Base-by-base conservation (phyloP, 1,140 invertebrate species). In the Ctenoplectra terminalis region DNA sequence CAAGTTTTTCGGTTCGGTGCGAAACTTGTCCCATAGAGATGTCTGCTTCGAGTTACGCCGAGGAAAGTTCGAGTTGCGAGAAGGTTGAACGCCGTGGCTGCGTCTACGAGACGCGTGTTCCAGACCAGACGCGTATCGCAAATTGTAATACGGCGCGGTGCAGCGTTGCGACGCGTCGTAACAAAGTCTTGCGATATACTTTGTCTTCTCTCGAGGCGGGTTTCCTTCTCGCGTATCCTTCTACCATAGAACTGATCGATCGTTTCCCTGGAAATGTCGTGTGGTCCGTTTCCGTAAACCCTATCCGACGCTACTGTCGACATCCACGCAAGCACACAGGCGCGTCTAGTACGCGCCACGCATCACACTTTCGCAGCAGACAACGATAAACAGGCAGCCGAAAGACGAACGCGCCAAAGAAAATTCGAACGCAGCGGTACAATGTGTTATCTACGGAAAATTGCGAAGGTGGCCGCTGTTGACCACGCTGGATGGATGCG, bases 321-420 rank as follows among this genome's bases (percentile, higher is more conserved):
- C 37, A 23, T 37, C 8, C 31, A 46, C 9, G 1, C 46, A 48
- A 1, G 66, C 43, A 50, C 17, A 15, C 66, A 31, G 15, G 29
- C 46, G 46, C 64, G 43, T 66, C 40, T 43, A 46, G 11, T 26
- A 43, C 40, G 20, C 64, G 43, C 43, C 8, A 23, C 34, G 20
- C 34, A 34, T 61, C 60, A 9, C 31, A 34, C 20, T 23, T 5
- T 6, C 37, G 20, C 37, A 58, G 23, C 66, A 34, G 46, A 13
- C 66, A 72, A 60, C 54, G 71, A 60, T 34, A 73, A 43, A 73
- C 56, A 46, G 26, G 11, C 40, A 73, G 54, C 54, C 40, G 71
- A 60, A 31, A 17, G 52, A 70, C 31, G 54, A 43, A 60, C 37
- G 54, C 37, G 70, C 26, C 15, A 58, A 43, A 31, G 46, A 48